Evolutionary conservation across 2,113 vertebrate genomes (phyloP), one percentile per base, ranked within the genome.

Genomic region (Pomatorhinus ruficollis): DNA sequence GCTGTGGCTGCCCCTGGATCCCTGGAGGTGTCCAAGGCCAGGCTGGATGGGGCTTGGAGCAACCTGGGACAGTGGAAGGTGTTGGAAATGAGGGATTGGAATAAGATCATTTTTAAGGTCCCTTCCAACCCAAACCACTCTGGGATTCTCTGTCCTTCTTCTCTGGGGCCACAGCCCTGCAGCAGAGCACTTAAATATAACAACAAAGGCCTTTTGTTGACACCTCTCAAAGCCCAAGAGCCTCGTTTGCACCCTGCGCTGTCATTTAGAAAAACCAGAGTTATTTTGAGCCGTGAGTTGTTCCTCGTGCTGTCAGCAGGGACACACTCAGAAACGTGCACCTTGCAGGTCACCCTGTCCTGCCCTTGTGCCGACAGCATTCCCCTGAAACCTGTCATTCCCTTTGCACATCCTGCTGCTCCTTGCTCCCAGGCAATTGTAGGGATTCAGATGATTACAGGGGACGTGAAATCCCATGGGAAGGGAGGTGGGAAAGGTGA

Each of bases 391-490:
- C 12, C 53, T 19, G 64, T 91, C 79, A 75, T 3, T 66, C 10
- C 52, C 71, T 31, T 1, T 37, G 75, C 57, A 7, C 14, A 5
- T 27, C 53, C 60, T 82, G 35, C 52, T 56, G 25, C 15, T 56
- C 45, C 40, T 40, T 12, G n/a, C 56, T 79, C 37, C 86, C 10
- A 2, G 35, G 74, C n/a, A 20, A 0, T 13, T 49, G 22, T 0
- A 1, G 66, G 83, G 57, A 65, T 54, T 45, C 75, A 77, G 49
- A 11, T 88, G 68, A 70, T 93, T 70, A 4, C 3, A 54, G 61
- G 3, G 22, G 3, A 23, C 0, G 5, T 35, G 50, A 35, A 45
- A 28, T 23, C 3, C 60, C 28, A 1, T 0, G 7, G 54, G 60
- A 15, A 37, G 56, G 66, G 84, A 42, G 61, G 17, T 52, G 45